Conservation (phyloP, 1,140 invertebrate genomes). For the Agraylea sexmaculata region DNA sequence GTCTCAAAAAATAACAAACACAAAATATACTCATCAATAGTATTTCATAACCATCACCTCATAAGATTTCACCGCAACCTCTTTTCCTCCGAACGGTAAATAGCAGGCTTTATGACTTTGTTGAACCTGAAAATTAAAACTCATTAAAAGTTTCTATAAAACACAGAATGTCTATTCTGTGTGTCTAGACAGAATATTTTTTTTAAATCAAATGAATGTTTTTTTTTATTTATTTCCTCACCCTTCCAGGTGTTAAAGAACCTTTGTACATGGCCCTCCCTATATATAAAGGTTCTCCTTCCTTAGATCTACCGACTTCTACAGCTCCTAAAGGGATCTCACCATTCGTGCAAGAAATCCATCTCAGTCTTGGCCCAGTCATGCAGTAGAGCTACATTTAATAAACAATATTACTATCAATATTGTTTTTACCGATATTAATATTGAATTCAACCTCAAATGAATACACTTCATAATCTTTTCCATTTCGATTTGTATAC, state of each 20-base stretch:
- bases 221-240: conserved; percentile 19
- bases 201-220: not conserved
- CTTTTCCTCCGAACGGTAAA: conserved; percentile 49
- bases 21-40: no score
- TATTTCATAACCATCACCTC: no score
- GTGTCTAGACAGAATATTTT: no score
- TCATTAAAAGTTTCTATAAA: not conserved
- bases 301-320: not conserved
- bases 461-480: conserved; percentile 4
- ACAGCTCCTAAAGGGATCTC: not conserved
- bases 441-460: conserved; percentile 7
- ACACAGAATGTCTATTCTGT: not conserved
- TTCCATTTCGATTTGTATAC: conserved; percentile 1
- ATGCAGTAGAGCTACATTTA: not conserved
- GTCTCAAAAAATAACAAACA: no score
- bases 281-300: conserved; percentile 10
- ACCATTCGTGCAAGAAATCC: not conserved
- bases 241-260: conserved; percentile 42
- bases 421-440: not conserved
- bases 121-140: conserved; percentile 37
- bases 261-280: conserved; percentile 24
- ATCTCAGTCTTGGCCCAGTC: not conserved
- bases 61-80: conserved; percentile 40
- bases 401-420: not conserved
- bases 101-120: conserved; percentile 47